A percentile compares a stretch with the other conserved stretches of the same genome.
Conservation (phyloP, 2,888 invertebrate genomes). For the Ommatoiulus sabulosus region DNA sequence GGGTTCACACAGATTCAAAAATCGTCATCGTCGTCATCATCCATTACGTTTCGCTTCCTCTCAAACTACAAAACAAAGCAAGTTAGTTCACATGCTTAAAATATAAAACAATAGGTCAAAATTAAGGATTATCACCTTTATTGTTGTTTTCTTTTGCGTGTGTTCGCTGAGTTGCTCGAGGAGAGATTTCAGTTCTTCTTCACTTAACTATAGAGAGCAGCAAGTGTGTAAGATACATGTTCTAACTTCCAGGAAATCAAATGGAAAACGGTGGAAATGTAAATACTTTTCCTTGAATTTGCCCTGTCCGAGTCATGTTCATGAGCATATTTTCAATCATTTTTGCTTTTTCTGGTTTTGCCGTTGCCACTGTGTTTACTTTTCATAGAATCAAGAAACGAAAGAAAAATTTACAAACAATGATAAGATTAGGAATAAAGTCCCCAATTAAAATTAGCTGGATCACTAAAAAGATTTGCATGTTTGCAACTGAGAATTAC, state of each 20-base stretch:
- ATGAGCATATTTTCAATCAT: constrained; percentile 95
- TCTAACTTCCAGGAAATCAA: not conserved
- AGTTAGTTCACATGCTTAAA: not conserved
- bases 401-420: not conserved
- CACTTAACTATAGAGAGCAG: constrained; percentile 74
- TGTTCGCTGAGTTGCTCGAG: constrained; percentile 89
- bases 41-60: constrained; percentile 86
- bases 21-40: constrained; percentile 74
- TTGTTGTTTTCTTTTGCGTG: constrained; percentile 81
- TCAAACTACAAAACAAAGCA: constrained; percentile 76
- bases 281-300: constrained; percentile 77
- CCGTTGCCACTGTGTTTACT: constrained; percentile 94
- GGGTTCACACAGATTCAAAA: not conserved
- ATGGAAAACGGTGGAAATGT: not conserved
- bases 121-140: constrained; percentile 72
- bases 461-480: not conserved
- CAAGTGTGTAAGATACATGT: constrained; percentile 47
- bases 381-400: constrained; percentile 59
- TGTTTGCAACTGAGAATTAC: no score
- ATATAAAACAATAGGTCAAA: not conserved
- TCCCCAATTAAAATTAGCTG: no score
- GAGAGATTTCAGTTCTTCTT: constrained; percentile 85
- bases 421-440: not conserved
- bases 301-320: constrained; percentile 94
- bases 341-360: constrained; percentile 95